Conservation (phyloP, 2,797 vertebrate genomes). For the Melanotaenia boesemani region DNA sequence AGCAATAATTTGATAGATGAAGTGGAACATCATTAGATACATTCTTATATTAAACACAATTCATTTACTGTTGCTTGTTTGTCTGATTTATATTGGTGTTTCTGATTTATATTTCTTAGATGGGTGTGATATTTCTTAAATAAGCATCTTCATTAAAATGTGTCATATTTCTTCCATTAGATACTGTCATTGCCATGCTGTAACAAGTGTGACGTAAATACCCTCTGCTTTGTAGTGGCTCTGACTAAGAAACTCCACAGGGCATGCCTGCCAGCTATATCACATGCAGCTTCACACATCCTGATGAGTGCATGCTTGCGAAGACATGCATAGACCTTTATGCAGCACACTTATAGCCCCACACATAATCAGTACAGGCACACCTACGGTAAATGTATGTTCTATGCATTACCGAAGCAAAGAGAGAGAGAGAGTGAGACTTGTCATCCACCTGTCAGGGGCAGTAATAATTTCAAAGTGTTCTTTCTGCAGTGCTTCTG, state of each 20-base stretch:
- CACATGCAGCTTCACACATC: conserved; percentile 28
- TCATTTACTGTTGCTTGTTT: conserved; percentile 23
- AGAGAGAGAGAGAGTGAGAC: conserved; percentile 41
- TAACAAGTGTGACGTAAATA: conserved; percentile 76
- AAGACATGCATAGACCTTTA: conserved; percentile 20
- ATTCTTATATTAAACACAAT: background rate
- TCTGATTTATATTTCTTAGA: conserved; percentile 66
- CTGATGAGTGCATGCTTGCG: conserved; percentile 21
- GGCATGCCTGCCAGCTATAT: conserved; percentile 63
- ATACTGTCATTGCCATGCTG: conserved; percentile 70
- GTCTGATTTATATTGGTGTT: conserved; percentile 58
- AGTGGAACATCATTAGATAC: background rate
- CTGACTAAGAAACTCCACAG: conserved; percentile 64
- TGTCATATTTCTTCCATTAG: conserved; percentile 79
- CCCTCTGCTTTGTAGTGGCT: conserved; percentile 66
- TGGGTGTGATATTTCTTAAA: conserved; percentile 74
- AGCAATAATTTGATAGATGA: background rate
- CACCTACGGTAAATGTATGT: background rate
- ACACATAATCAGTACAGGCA: conserved; percentile 3
- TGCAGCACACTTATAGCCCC: background rate
- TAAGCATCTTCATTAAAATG: conserved; percentile 80
- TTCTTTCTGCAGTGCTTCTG: conserved; percentile 87
- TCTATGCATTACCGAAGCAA: conserved; percentile 39
- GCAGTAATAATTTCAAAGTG: conserved; percentile 89
- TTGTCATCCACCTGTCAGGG: conserved; percentile 87